Evolutionary conservation across 2,888 invertebrate species (phyloP), one percentile per base, ranked within the genome.

Genomic region (Cantharis rufa): DNA sequence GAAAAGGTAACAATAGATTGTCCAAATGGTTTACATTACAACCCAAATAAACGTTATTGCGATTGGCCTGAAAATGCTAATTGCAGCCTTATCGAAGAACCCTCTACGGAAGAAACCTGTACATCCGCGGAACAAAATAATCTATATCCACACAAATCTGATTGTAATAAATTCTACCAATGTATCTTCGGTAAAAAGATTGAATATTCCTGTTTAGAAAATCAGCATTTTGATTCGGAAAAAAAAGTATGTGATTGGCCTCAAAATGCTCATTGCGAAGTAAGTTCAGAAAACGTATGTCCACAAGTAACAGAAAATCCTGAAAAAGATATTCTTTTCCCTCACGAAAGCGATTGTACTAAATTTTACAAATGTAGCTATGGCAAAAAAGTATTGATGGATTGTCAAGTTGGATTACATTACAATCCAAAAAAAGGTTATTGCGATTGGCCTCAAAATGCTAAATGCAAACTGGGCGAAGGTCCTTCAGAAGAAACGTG

Each of bases 361-460:
- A 73, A 79, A 15, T 82, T 80, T 72, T 82, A 79, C 73, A 75
- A 79, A 18, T 82, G 82, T 70, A 76, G 76, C 32, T 71, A 76
- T 61, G 79, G 78, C n/a, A 21, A 71, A 10, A 74, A 77, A 27
- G 68, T 81, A 10, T 15, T 76, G 2, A 63, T 75, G 62, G 71
- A 79, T 16, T 82, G 82, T 68, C 79, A 80, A 11, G 27, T 15
- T 10, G 79, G 76, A 15, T 69, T 82, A 15, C 79, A 82, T 70
- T 82, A 81, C 70, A 81, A 82, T 28, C 72, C 76, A 10, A 64
- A 9, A 0, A n/a, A 72, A 9, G 28, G 78, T 9, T 78, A 79
- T 15, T 82, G 82, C 73, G 82, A 82, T 70, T 82, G 75, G 76
- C 82, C 82, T 1, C 68, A 68, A 24, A 32, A 77, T 27, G 81